Conservation (phyloP, 2,888 invertebrate genomes). For the Congeria kusceri region DNA sequence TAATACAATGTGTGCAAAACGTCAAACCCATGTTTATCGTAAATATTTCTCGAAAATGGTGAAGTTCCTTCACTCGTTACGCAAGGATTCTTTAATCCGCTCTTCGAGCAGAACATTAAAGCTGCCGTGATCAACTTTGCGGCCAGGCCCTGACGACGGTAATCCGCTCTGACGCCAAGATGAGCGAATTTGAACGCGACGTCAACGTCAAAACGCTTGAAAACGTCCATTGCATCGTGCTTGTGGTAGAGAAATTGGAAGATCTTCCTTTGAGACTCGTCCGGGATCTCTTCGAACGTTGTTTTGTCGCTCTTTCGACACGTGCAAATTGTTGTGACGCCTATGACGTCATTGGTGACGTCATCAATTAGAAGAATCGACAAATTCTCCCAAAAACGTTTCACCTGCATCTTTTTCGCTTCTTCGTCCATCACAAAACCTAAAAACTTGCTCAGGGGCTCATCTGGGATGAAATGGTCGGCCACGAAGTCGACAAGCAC, state of each 20-base stretch:
- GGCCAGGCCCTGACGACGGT: constrained; percentile 25
- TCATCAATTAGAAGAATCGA: constrained; percentile 35
- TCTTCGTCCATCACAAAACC: constrained; percentile 24
- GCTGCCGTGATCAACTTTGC: constrained; percentile 32
- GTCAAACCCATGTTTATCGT: constrained; percentile 31
- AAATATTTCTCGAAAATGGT: constrained; percentile 20
- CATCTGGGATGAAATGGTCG: constrained; percentile 25
- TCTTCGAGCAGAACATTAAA: constrained; percentile 12
- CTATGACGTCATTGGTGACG: constrained; percentile 29
- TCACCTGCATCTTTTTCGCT: neutral
- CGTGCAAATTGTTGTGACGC: constrained; percentile 26
- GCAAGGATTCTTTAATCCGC: constrained; percentile 23
- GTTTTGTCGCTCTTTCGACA: neutral
- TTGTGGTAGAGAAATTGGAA: constrained; percentile 22
- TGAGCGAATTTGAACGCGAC: constrained; percentile 14
- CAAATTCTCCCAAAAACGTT: constrained; percentile 12
- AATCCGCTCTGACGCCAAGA: constrained; percentile 21
- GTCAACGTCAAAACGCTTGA: constrained; percentile 25
- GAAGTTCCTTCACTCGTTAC: constrained; percentile 29
- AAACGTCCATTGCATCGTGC: constrained; percentile 28
- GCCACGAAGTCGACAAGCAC: constrained; percentile 29
- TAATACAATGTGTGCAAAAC: constrained; percentile 18
- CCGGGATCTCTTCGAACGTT: neutral
- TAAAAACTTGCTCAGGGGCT: constrained; percentile 25
- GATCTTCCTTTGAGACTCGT: constrained; percentile 5